phyloP scores from a whole-genome alignment of 2,113 vertebrate genomes.

The Pleuronectes platessa region DNA sequence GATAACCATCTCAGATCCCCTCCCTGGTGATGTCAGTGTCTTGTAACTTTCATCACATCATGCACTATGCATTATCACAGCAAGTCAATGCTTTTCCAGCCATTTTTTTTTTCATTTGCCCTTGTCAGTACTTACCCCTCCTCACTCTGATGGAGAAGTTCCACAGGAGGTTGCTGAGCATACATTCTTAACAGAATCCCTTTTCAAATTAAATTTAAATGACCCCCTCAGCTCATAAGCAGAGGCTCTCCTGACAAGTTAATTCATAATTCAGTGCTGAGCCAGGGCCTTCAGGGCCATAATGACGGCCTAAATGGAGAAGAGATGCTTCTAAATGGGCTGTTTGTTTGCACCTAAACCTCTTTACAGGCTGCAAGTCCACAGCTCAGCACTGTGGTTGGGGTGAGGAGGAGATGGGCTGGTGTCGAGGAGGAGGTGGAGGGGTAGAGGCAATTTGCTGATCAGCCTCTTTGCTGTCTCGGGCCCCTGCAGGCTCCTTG shows the following conservation, averaged over 20 bases:
- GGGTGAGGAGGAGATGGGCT: conserved; percentile 28
- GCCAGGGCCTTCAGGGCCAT: conserved; percentile 78
- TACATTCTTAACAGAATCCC: conserved; percentile 83
- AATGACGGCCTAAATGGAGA: conserved; percentile 78
- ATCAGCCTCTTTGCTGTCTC: conserved; percentile 63
- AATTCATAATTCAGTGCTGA: conserved; percentile 86
- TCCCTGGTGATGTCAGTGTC: conserved; percentile 46
- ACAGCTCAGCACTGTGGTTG: conserved; percentile 78
- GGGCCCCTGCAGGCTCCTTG: conserved; percentile 10
- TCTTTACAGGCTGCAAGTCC: conserved; percentile 80
- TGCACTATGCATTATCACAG: conserved; percentile 34
- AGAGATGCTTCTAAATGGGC: conserved; percentile 80
- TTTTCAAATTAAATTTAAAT: conserved; percentile 88
- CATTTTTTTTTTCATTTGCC: conserved; percentile 66
- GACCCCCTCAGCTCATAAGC: conserved; percentile 83
- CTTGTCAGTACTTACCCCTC: conserved; percentile 63
- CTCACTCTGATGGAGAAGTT: conserved; percentile 68
- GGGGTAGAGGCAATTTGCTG: conserved; percentile 64
- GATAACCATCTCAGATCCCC: conserved; percentile 34
- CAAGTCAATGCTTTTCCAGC: conserved; percentile 42
- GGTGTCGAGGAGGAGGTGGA: conserved; percentile 23
- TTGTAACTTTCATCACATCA: conserved; percentile 42
- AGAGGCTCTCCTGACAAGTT: conserved; percentile 82
- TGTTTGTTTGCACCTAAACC: conserved; percentile 80
- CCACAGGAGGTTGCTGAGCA: conserved; percentile 78